These are phyloP conservation scores for Chloromyia formosa DNA, from an alignment of 2,888 invertebrate genomes.

Conservation along the genomic window DNA sequence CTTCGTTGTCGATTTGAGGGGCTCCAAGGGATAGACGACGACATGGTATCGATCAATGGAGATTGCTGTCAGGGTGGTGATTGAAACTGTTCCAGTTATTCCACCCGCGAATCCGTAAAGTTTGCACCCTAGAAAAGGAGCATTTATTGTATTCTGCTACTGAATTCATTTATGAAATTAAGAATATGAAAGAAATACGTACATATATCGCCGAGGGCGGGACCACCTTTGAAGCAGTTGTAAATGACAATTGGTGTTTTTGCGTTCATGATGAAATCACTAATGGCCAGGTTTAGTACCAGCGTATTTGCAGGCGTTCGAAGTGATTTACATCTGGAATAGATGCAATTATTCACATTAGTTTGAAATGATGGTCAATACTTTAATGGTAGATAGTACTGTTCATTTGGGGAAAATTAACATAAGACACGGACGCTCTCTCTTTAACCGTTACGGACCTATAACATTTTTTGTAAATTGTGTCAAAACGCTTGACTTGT, in stretches of 20 bases:
- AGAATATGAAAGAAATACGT: conserved; percentile 52
- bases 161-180: conserved; percentile 23
- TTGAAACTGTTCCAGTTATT: conserved; percentile 81
- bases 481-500: no score
- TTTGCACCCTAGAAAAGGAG: conserved; percentile 72
- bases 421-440: no score
- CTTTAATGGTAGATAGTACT: no score
- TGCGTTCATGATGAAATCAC: conserved; percentile 76
- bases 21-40: conserved; percentile 80
- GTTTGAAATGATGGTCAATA: no score
- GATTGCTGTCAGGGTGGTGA: conserved; percentile 81
- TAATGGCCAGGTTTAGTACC: conserved; percentile 78
- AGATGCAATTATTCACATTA: no score
- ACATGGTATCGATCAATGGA: conserved; percentile 84
- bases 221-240: conserved; percentile 77
- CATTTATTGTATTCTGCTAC: no score
- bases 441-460: no score
- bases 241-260: conserved; percentile 79
- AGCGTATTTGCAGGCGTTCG: conserved; percentile 79
- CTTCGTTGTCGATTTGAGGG: conserved; percentile 70
- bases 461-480: no score
- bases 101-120: conserved; percentile 84
- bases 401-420: no score
- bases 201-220: conserved; percentile 78
- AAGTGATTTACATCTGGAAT: conserved; percentile 71